Base-by-base conservation (phyloP, 2,888 invertebrate genomes). In the Luffia ferchaultella region DNA sequence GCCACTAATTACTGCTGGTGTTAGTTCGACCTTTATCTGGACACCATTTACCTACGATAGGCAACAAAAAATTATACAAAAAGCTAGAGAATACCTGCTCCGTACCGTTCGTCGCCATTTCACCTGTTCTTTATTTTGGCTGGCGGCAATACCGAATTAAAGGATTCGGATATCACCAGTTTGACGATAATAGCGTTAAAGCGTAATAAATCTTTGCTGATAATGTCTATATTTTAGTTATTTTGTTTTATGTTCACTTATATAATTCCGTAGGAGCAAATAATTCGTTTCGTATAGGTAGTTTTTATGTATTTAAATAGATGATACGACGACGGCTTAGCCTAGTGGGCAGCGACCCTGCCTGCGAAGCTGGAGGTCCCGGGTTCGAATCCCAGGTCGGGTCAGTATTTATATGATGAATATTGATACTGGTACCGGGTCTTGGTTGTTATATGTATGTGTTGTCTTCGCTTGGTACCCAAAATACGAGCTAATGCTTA, bases 1-100 rank as follows among this genome's bases (percentile, higher is more conserved):
- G 78, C 69, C 72, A 62, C 79, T 83, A 83, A 82, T 83, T 82
- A 83, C 80, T 83, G 83, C 80, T 76, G 82, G 83, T 83, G 82
- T 83, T 83, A 76, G 78, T 70, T 70, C 76, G 75, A 76, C 78
- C 77, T 76, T 69, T 78, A 79, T 80, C 77, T 74, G 76, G 72
- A 80, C 83, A 80, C 77, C 75, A 75, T 76, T 80, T 73, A 70
- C 67, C 67, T 74, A 68, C 63, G 64, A 58, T 55, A 43, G 43
- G n/a, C 16, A 43, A 43, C 43, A 43, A 43, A 43, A 16, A 43
- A 43, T 7, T 7, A 43, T 58, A 56, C 16, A 68, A 68, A 76
- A 79, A 79, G 80, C 79, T 76, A 73, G 76, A 76, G 79, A 76
- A 78, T 79, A 70, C 66, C 18, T 69, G 64, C 70, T 67, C 60